These are phyloP conservation scores for Homalodisca vitripennis DNA, from an alignment of 1,140 invertebrate genomes.

Conservation along the genomic window DNA sequence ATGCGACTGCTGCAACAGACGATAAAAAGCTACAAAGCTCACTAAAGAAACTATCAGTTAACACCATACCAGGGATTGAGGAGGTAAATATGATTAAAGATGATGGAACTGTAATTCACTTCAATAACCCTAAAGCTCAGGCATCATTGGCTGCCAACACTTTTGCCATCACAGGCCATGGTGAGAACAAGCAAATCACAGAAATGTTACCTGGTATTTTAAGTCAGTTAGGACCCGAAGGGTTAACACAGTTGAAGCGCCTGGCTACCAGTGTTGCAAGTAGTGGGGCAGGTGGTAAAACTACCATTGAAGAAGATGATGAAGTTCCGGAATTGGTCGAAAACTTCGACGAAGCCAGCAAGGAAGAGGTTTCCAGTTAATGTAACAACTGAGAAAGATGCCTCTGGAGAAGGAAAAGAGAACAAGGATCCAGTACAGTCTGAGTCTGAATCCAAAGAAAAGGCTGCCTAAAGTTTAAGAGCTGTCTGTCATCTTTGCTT, in stretches of 20 bases:
- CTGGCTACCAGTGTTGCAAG: constrained; percentile 77
- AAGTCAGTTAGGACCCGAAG: constrained; percentile 93
- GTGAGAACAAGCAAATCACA: constrained; percentile 96
- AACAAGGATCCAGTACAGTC: constrained; percentile 25
- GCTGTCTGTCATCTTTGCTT: background rate
- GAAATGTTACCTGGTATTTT: constrained; percentile 96
- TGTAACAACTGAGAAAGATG: constrained; percentile 22
- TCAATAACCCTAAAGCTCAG: constrained; percentile 99
- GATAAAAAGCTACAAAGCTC: constrained; percentile 99
- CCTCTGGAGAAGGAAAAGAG: constrained; percentile 30
- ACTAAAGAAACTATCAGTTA: constrained; percentile 95
- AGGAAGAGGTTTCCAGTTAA: constrained; percentile 71
- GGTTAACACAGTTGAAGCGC: constrained; percentile 91
- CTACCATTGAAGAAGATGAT: constrained; percentile 80
- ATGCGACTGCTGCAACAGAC: constrained; percentile 97
- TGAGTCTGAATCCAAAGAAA: constrained; percentile 29
- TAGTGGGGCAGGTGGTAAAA: constrained; percentile 49
- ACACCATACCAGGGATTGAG: constrained; percentile 98
- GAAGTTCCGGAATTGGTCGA: constrained; percentile 95
- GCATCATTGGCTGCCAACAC: constrained; percentile 98
- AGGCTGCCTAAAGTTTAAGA: constrained; percentile 4
- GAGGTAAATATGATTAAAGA: constrained; percentile 99
- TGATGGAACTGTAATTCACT: constrained; percentile 98
- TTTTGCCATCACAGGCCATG: constrained; percentile 97
- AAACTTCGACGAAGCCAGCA: constrained; percentile 97